Evolutionary conservation across 2,888 invertebrate species (phyloP).

Genomic region (Timema cristinae): DNA sequence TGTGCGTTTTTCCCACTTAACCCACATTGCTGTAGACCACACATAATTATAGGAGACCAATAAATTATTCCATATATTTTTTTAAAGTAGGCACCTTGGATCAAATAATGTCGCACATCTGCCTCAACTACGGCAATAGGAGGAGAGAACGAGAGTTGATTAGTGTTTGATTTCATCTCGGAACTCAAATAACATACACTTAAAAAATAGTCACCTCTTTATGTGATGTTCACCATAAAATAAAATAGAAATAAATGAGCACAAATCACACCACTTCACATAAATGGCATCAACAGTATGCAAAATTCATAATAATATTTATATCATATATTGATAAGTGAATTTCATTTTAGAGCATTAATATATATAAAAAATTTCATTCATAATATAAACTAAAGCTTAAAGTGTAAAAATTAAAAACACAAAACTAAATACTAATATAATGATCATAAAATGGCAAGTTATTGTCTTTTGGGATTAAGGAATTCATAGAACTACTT

Average conservation of each 20-base stretch:
- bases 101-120: slow-evolving; percentile 25
- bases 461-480: slow-evolving; percentile 11
- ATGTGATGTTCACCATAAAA: slow-evolving; percentile 3
- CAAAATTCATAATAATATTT: neutral
- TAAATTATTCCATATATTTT: slow-evolving; percentile 11
- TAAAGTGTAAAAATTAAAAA: slow-evolving; percentile 12
- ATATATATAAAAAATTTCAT: too few relatives aligned
- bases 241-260: neutral
- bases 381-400: too few relatives aligned
- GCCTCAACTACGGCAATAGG: slow-evolving; percentile 18
- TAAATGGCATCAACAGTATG: slow-evolving; percentile 4
- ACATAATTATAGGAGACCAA: too few relatives aligned
- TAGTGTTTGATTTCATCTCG: neutral
- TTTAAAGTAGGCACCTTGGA: slow-evolving; percentile 30
- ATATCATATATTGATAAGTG: too few relatives aligned
- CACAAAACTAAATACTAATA: neutral
- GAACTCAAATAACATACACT: slow-evolving; percentile 13
- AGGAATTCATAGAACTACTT: slow-evolving; percentile 10
- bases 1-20: slow-evolving; percentile 19
- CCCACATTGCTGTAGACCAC: slow-evolving; percentile 17
- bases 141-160: slow-evolving; percentile 7
- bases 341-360: too few relatives aligned
- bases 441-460: slow-evolving; percentile 6
- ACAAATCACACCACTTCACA: slow-evolving; percentile 5
- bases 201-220: neutral